These are phyloP conservation scores for Candidula unifasciata DNA, from an alignment of 2,888 invertebrate species.

Conservation along the genomic window DNA sequence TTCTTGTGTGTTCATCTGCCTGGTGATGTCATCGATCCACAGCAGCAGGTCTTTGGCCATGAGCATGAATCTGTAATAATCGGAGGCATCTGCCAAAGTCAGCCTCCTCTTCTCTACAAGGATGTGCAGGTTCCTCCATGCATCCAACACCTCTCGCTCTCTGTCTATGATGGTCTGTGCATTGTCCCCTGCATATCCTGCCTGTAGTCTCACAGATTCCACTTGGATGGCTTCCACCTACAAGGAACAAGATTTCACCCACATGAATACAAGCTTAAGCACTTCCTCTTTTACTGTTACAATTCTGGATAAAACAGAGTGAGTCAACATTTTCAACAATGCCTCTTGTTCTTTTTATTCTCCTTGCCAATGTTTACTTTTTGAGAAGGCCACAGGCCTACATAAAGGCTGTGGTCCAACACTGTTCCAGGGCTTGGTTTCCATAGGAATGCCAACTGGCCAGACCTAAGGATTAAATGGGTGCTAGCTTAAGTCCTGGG, in stretches of 20 bases:
- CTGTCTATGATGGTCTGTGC: conserved; percentile 97
- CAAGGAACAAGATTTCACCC: neutral
- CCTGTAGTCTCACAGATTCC: conserved; percentile 92
- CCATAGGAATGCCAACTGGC: too few relatives aligned
- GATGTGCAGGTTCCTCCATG: conserved; percentile 93
- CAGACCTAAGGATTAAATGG: too few relatives aligned
- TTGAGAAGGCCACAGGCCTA: too few relatives aligned
- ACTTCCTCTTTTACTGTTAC: too few relatives aligned
- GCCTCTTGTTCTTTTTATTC: too few relatives aligned
- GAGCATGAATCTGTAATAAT: conserved; percentile 95
- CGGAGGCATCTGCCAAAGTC: conserved; percentile 96
- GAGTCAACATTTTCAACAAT: too few relatives aligned
- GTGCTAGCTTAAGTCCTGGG: too few relatives aligned
- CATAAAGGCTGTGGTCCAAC: too few relatives aligned
- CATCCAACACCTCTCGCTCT: conserved; percentile 94
- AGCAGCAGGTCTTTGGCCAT: conserved; percentile 96
- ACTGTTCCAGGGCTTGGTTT: too few relatives aligned
- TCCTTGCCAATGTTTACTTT: too few relatives aligned
- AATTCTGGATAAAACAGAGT: too few relatives aligned
- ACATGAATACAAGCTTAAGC: too few relatives aligned
- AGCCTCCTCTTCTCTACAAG: conserved; percentile 78
- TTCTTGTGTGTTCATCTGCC: conserved; percentile 99
- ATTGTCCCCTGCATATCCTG: conserved; percentile 97
- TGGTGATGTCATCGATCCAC: conserved; percentile 99
- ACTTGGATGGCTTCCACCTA: conserved; percentile 92